Percentiles rank a stretch among this genome's conserved stretches.
phyloP scores from a whole-genome alignment of 2,797 vertebrate species.

The Premnoplex brunnescens region DNA sequence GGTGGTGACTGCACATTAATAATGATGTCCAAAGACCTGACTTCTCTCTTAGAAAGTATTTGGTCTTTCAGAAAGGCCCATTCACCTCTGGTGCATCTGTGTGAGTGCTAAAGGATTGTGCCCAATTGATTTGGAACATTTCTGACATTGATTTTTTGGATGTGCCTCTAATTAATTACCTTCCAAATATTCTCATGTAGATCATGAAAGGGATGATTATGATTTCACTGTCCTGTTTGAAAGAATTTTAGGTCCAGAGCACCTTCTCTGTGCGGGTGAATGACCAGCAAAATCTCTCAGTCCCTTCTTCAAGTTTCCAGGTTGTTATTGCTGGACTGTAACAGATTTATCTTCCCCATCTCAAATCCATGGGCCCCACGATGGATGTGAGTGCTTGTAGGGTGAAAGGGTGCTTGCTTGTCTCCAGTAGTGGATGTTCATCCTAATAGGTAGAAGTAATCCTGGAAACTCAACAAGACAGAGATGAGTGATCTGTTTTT shows the following conservation, averaged over 20 bases:
- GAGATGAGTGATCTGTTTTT: not conserved
- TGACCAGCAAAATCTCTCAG: not conserved
- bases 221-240: not conserved
- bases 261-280: not conserved
- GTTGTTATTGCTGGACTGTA: not conserved
- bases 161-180: not conserved
- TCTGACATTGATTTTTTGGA: not conserved
- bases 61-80: not conserved
- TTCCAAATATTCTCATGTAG: not conserved
- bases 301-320: not conserved
- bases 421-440: not conserved
- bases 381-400: not conserved
- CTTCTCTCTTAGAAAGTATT: not conserved
- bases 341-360: not conserved
- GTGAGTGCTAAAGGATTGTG: not conserved
- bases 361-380: not conserved
- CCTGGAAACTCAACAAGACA: not conserved
- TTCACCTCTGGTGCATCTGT: not conserved
- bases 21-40: not conserved
- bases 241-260: not conserved
- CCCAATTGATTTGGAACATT: not conserved
- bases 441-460: not conserved
- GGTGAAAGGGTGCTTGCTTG: not conserved
- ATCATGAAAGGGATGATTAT: not conserved
- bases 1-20: not conserved